Evolutionary conservation across 2,113 vertebrate genomes (phyloP).

Genomic region (Motacilla alba): DNA sequence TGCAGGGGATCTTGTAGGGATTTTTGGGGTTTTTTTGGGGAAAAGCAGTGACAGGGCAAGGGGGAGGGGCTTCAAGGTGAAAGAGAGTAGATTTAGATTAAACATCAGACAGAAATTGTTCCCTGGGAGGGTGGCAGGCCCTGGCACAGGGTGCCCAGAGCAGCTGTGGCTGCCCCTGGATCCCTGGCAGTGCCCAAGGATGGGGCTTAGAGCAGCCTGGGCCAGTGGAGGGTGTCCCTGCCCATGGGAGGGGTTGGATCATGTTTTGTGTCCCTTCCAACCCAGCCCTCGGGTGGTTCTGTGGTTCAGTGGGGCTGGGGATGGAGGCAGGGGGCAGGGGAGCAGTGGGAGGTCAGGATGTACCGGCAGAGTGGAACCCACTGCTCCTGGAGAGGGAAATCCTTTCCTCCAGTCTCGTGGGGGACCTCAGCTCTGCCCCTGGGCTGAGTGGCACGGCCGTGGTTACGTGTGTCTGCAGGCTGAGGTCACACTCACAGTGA

Average conservation of each 20-base stretch:
- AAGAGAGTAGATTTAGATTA: neutral
- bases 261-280: neutral
- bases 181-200: neutral
- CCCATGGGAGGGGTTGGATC: neutral
- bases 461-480: neutral
- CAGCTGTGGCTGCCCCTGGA: neutral
- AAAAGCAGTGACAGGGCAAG: too few relatives aligned
- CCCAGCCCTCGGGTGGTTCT: neutral
- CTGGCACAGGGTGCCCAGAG: neutral
- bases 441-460: fast-evolving
- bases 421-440: neutral
- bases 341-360: neutral
- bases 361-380: fast-evolving
- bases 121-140: neutral
- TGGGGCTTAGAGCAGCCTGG: neutral
- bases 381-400: neutral
- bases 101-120: neutral
- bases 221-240: neutral
- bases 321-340: neutral
- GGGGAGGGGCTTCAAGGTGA: too few relatives aligned
- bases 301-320: neutral
- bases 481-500: neutral
- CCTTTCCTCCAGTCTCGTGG: fast-evolving
- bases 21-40: too few relatives aligned
- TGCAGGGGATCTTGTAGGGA: too few relatives aligned